These are phyloP conservation scores for Melanotaenia pygmaea DNA, from an alignment of 2,797 vertebrate species.

Conservation along the genomic window DNA sequence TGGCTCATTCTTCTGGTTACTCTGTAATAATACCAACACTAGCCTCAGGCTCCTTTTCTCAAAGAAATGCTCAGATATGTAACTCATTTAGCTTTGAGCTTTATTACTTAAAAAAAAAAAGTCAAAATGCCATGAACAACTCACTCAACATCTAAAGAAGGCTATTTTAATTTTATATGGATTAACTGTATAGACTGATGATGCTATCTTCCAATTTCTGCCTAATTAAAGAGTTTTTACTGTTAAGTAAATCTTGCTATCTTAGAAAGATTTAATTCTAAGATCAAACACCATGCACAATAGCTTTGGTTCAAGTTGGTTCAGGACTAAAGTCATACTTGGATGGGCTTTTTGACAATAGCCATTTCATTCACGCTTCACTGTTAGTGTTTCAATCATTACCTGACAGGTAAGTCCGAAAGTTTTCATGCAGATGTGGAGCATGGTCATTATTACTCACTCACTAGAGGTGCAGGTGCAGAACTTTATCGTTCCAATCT, in stretches of 20 bases:
- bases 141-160: constrained; percentile 5
- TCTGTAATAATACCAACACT: constrained; percentile 60
- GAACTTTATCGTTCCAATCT: neutral
- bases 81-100: neutral
- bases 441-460: neutral
- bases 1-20: constrained; percentile 58
- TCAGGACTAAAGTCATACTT: neutral
- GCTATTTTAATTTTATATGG: neutral
- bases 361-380: neutral
- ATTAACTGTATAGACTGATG: neutral
- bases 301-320: neutral
- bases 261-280: neutral
- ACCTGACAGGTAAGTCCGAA: neutral
- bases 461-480: neutral
- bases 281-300: neutral
- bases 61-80: constrained; percentile 28
- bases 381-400: constrained; percentile 1
- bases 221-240: neutral
- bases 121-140: neutral
- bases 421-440: neutral
- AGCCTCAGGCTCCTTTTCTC: constrained; percentile 25
- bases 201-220: neutral
- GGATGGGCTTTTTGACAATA: neutral
- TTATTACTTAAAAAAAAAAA: constrained; percentile 2
- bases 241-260: neutral